Evolutionary conservation across 2,113 vertebrate species (phyloP).

Genomic region (Centropristis striata): DNA sequence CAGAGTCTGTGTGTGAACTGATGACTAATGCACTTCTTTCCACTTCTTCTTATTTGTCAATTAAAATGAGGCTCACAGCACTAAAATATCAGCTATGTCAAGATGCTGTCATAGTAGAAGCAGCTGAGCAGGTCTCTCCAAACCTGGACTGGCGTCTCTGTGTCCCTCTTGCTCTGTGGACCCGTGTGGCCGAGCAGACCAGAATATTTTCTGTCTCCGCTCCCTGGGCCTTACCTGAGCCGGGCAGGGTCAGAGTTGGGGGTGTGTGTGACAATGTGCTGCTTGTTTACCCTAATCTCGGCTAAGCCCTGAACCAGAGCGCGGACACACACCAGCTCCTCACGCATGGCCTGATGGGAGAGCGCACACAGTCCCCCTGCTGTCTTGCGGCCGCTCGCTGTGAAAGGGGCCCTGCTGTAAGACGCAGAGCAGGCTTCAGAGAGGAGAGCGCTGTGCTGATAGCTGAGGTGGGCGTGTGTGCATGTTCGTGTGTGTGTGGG

Average conservation of each 20-base stretch:
- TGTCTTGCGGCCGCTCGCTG: slow-evolving; percentile 48
- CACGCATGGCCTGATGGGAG: slow-evolving; percentile 64
- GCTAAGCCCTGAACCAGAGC: slow-evolving; percentile 68
- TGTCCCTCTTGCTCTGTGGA: slow-evolving; percentile 2
- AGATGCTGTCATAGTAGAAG: not conserved
- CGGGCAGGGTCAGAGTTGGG: slow-evolving; percentile 66
- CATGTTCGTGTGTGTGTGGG: slow-evolving; percentile 1
- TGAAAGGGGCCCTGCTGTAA: slow-evolving; percentile 55
- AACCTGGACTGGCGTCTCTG: not conserved
- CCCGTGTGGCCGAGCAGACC: slow-evolving; percentile 20
- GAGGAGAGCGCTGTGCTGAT: slow-evolving; percentile 21
- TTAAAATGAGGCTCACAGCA: not conserved
- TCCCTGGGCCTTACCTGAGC: slow-evolving; percentile 72
- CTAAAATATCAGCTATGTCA: not conserved
- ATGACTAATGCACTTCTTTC: not conserved
- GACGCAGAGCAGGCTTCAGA: slow-evolving; percentile 50
- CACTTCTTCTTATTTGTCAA: not conserved
- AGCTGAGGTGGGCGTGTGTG: slow-evolving; percentile 41
- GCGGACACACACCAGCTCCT: slow-evolving; percentile 61
- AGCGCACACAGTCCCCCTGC: slow-evolving; percentile 59
- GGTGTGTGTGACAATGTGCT: slow-evolving; percentile 59
- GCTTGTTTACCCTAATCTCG: slow-evolving; percentile 76
- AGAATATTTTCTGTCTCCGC: slow-evolving; percentile 57
- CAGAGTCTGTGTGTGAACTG: slow-evolving; percentile 13
- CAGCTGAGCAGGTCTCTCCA: not conserved